Conservation (phyloP, 2,113 vertebrate genomes). For the Ginglymostoma cirratum region DNA sequence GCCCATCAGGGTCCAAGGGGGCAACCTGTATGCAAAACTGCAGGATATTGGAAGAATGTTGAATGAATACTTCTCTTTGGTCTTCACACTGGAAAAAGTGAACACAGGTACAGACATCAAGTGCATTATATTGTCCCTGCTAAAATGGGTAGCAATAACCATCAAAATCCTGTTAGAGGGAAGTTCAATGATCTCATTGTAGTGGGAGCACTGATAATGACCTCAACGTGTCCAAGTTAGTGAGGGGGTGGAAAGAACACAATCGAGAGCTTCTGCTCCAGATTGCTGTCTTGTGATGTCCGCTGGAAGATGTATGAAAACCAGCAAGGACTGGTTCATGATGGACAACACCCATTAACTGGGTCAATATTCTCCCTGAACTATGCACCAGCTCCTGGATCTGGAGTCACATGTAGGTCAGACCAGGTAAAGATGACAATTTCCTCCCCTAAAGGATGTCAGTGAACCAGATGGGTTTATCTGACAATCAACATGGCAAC, state of each 20-base stretch:
- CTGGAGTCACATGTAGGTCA: too few relatives aligned
- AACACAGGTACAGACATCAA: not conserved
- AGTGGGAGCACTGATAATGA: not conserved
- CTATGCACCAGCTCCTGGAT: not conserved
- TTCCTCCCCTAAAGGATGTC: too few relatives aligned
- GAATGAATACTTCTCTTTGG: too few relatives aligned
- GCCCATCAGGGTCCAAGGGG: too few relatives aligned
- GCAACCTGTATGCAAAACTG: too few relatives aligned
- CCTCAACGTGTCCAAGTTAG: not conserved
- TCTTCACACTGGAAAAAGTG: too few relatives aligned
- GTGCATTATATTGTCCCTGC: too few relatives aligned
- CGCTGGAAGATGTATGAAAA: not conserved
- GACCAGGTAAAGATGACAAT: too few relatives aligned
- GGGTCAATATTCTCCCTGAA: not conserved
- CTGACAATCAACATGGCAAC: too few relatives aligned
- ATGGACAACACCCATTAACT: not conserved
- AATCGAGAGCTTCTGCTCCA: not conserved
- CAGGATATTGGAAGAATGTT: too few relatives aligned
- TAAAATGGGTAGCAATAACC: not conserved
- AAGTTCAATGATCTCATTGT: not conserved
- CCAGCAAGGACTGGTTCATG: not conserved
- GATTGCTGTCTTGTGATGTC: not conserved
- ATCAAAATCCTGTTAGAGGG: not conserved
- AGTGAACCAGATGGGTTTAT: too few relatives aligned
- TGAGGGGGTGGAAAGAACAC: not conserved